Evolutionary conservation across 2,113 vertebrate species (phyloP).

Genomic region (human): GRCh38 chr2:77180501-77181000

Average conservation of each 20-base stretch:
- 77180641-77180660: background rate
- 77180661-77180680: background rate
- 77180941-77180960: background rate
- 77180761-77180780: background rate
- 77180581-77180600: background rate
- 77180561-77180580: background rate
- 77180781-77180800: background rate
- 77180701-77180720: background rate
- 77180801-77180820: background rate
- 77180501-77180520: background rate
- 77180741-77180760: constrained; percentile 9
- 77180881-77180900: background rate
- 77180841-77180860: background rate
- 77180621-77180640: background rate
- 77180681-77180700: background rate
- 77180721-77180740: background rate
- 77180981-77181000: background rate
- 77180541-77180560: background rate
- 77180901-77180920: background rate
- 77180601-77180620: background rate
- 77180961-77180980: background rate
- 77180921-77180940: background rate
- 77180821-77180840: background rate
- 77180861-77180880: background rate
- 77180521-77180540: background rate